Percentiles rank a stretch among this genome's conserved stretches.
These are phyloP conservation scores for Hyalella azteca DNA, from an alignment of 2,888 invertebrate genomes.

Conservation along the genomic window DNA sequence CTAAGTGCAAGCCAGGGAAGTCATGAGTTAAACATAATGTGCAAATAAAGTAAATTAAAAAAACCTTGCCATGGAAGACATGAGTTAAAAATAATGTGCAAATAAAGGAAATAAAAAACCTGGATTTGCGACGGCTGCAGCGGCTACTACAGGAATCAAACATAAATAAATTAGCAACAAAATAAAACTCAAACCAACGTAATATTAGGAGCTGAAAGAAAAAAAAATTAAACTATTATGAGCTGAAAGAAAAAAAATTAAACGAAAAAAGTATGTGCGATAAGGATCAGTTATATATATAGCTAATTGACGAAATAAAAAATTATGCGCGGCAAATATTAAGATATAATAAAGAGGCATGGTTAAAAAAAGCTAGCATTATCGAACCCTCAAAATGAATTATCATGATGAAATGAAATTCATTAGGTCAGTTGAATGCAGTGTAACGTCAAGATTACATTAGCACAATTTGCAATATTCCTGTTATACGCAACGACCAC, in stretches of 20 bases:
- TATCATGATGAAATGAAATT: no score
- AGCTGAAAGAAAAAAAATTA: conserved; percentile 7
- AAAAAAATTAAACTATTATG: conserved; percentile 8
- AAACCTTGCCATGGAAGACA: background rate
- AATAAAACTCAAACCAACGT: background rate
- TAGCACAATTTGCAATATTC: background rate
- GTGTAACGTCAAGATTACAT: background rate
- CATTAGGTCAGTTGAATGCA: no score
- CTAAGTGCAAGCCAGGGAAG: conserved; percentile 57
- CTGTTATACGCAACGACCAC: background rate
- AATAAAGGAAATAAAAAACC: background rate
- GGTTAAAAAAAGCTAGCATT: no score
- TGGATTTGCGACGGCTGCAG: background rate
- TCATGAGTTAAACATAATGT: conserved; percentile 16
- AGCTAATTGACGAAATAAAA: no score
- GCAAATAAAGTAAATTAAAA: background rate
- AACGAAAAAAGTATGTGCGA: conserved; percentile 1
- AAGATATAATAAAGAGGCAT: no score
- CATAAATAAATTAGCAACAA: background rate
- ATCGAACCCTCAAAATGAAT: no score
- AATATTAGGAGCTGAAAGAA: background rate
- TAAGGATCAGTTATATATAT: background rate
- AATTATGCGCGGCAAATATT: no score
- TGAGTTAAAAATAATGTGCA: background rate
- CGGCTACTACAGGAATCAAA: background rate